Base-by-base conservation (phyloP, 2,113 vertebrate species). In the Oenanthe melanoleuca region DNA sequence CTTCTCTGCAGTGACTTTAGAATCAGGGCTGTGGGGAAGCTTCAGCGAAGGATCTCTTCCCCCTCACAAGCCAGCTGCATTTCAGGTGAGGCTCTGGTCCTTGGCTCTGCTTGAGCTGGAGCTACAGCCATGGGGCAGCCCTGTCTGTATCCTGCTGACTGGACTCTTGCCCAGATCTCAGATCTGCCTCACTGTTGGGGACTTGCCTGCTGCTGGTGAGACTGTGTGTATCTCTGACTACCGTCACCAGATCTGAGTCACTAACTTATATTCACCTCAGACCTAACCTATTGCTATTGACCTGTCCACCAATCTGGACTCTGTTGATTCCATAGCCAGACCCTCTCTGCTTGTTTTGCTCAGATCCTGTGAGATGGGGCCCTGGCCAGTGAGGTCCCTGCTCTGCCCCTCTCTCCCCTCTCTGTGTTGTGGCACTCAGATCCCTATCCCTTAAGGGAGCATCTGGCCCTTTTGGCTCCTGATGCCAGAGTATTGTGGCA, bases 381-480 rank as follows among this genome's bases (percentile, higher is more conserved):
- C 50, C 22, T 61, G 60, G 17, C 25, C 2, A 6, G 26, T 33
- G 61, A 85, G 24, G 18, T 67, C 14, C 3, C 6, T 50, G n/a
- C 73, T 73, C 42, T 8, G 2, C 20, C 38, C 19, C 19, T 53
- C 37, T 78, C 20, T 53, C 26, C 15, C 47, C 19, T 52, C 19
- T 64, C 25, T 1, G 0, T 34, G 23, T 75, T 47, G 47, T 0
- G 3, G 17, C 42, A 31, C 45, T 70, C 0, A 0, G 19, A 25
- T 50, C 14, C 37, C 19, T 79, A 47, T 89, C 26, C 77, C 34
- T 73, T 8, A 33, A 33, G 40, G 55, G 9, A 65, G n/a, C 31
- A 45, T 45, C 45, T 42, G 33, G 22, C 26, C 40, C 47, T 37
- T 5, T 38, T 65, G 14, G 7, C 38, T 86, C n/a, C 45, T n/a